Base-by-base conservation (phyloP, 2,797 vertebrate species). In the Danio choprae region DNA sequence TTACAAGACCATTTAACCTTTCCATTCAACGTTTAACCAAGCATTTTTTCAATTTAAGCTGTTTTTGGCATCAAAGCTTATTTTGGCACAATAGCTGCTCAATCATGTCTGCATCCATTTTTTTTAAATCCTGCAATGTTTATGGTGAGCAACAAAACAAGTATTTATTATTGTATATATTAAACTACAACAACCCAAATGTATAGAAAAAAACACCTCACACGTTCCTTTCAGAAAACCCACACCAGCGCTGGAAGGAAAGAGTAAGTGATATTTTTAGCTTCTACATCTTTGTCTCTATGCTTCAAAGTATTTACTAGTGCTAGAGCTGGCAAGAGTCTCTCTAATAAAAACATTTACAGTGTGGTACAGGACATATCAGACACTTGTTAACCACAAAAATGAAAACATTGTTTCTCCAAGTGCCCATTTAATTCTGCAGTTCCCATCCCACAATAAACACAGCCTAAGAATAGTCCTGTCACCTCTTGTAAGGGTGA, bases 291-390 rank as follows among this genome's bases (percentile, higher is more conserved):
- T 72, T 44, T 58, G 12, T 58, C 12, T 38, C 29, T 44, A 58
- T 56, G 41, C 74, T 68, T 48, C 15, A 68, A 58, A 68, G 41
- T 51, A 77, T 58, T 20, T 38, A 56, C 51, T 46, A 43, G 95
- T 88, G 70, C 40, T 16, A 72, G 53, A 58, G 13, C 70, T 72
- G 70, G 40, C 40, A 58, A 44, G 53, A 44, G 40, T 29, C 3
- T 13, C 53, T 48, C 65, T 43, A 59, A 70, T 70, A 60, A 70
- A 70, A 70, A 78, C 55, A 51, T 70, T 50, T 60, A 60, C 44
- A 8, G 60, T 51, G 65, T 70, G n/a, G 43, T 41, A 60, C 44
- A 68, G 53, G 43, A 7, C 29, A 59, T 40, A 59, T 58, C 41
- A 48, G 44, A 48, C 51, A 44, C 10, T 50, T 60, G 44, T 69